Evolutionary conservation across 2,797 vertebrate species (phyloP).

Genomic region (Harpagifer antarcticus): DNA sequence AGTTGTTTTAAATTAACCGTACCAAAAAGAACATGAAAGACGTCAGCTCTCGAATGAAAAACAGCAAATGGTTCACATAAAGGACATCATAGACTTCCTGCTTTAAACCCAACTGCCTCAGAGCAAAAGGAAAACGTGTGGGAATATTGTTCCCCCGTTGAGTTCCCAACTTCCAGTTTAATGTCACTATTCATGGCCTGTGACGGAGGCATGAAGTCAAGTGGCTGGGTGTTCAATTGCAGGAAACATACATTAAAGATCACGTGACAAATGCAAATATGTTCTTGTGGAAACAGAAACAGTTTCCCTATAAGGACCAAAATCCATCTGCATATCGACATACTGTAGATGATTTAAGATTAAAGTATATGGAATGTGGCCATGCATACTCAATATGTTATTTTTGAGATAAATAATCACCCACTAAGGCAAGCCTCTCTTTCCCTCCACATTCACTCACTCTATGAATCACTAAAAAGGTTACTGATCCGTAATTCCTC

Average conservation of each 20-base stretch:
- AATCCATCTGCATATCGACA: background rate
- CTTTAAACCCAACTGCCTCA: constrained; percentile 18
- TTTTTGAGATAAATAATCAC: background rate
- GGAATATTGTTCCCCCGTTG: constrained; percentile 30
- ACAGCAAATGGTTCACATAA: constrained; percentile 54
- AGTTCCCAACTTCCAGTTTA: constrained; percentile 10
- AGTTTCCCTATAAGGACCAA: background rate
- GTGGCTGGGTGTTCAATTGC: background rate
- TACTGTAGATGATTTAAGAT: background rate
- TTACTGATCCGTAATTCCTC: constrained; percentile 20
- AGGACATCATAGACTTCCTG: constrained; percentile 53
- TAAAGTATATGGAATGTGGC: background rate
- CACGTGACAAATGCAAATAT: constrained; percentile 5
- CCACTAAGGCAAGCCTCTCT: background rate
- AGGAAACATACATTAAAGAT: constrained; percentile 1
- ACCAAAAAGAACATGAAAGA: constrained; percentile 32
- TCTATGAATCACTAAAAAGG: constrained; percentile 29
- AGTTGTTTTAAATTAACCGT: constrained; percentile 47
- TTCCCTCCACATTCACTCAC: background rate
- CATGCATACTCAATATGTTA: background rate
- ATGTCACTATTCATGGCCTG: background rate
- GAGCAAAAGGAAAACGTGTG: constrained; percentile 35
- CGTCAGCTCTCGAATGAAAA: constrained; percentile 33
- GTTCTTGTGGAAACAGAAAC: background rate
- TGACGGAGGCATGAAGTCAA: background rate